Evolutionary conservation across 2,113 vertebrate genomes (phyloP).

Genomic region (Henicopernis longicauda): DNA sequence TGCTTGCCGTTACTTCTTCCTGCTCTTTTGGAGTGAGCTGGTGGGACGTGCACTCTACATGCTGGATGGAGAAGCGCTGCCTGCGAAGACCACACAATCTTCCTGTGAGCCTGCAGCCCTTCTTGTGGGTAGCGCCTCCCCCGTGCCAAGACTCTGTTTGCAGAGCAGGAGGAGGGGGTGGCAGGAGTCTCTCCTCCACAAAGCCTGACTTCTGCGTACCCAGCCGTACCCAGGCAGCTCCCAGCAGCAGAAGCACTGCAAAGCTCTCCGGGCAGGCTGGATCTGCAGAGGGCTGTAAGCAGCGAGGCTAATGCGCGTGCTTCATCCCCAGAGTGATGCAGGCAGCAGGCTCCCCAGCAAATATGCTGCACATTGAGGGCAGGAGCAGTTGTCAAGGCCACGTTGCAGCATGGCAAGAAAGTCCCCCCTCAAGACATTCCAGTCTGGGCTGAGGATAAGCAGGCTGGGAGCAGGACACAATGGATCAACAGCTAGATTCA

Average conservation of each 20-base stretch:
- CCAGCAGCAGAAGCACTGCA: background rate
- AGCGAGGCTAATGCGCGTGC: background rate
- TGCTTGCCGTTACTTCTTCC: background rate
- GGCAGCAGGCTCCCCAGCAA: background rate
- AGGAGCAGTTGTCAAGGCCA: background rate
- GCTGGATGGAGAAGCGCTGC: background rate
- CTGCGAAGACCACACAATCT: background rate
- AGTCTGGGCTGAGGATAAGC: background rate
- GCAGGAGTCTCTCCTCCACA: background rate
- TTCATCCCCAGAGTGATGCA: accelerated
- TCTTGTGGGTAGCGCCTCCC: background rate
- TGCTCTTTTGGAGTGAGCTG: background rate
- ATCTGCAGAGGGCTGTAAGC: background rate
- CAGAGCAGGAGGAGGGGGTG: background rate
- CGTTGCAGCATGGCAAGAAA: background rate
- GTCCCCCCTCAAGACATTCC: background rate
- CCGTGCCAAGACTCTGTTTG: background rate
- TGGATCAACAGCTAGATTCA: background rate
- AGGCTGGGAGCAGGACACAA: background rate
- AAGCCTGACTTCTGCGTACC: background rate
- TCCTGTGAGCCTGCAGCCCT: background rate
- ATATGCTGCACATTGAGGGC: background rate
- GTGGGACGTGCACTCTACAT: background rate
- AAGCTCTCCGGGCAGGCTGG: background rate
- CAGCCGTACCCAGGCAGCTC: background rate